These are phyloP conservation scores for Spheniscus mendiculus DNA, from an alignment of 2,113 vertebrate species.

Conservation along the genomic window DNA sequence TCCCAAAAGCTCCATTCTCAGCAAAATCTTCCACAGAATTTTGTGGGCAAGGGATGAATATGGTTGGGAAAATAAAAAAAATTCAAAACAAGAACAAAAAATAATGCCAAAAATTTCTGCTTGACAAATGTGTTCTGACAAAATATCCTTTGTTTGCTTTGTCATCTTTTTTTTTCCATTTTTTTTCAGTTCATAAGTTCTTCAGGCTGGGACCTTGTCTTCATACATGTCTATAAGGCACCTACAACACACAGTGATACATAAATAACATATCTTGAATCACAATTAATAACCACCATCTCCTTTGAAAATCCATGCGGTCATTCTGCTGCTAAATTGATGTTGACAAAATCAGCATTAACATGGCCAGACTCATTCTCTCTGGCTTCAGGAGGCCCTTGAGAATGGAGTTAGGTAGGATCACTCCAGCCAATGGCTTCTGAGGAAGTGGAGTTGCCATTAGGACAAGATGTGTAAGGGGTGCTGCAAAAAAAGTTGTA, in stretches of 20 bases:
- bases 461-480: not conserved
- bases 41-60: not conserved
- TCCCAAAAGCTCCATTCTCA: not conserved
- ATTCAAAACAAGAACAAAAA: not conserved
- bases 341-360: not conserved
- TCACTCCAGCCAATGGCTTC: not conserved
- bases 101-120: not conserved
- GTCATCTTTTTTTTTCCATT: rapidly evolving
- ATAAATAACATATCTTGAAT: not conserved
- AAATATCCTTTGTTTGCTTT: not conserved
- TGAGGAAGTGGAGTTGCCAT: not conserved
- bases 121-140: not conserved
- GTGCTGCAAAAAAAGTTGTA: not conserved
- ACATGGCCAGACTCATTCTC: rapidly evolving
- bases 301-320: not conserved
- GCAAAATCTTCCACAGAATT: not conserved
- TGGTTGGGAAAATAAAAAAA: not conserved
- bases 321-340: not conserved
- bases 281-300: not conserved
- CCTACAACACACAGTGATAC: not conserved
- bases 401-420: not conserved
- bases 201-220: not conserved
- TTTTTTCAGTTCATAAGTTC: not conserved
- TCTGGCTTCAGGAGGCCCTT: not conserved
- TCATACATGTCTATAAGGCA: not conserved